Conservation (phyloP, 2,113 vertebrate genomes). For the Rhinoderma darwinii region DNA sequence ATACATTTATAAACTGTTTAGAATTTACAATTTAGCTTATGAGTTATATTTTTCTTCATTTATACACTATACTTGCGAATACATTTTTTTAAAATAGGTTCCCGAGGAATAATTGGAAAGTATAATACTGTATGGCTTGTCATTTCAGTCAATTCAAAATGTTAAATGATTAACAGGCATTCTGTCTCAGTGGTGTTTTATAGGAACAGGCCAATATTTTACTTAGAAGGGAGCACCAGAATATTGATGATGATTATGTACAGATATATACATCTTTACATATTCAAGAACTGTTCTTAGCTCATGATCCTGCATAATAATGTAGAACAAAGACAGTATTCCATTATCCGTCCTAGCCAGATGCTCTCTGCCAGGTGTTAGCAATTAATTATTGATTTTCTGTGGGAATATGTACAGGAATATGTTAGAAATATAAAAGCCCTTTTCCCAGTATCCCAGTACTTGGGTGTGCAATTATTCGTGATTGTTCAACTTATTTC, state of each 20-base stretch:
- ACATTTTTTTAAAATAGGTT: neutral
- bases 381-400: conserved; percentile 59
- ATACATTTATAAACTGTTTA: neutral
- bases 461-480: conserved; percentile 35
- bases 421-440: conserved; percentile 34
- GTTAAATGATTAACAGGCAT: conserved; percentile 20
- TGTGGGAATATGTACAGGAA: conserved; percentile 41
- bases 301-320: conserved; percentile 52
- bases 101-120: conserved; percentile 7
- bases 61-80: neutral
- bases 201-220: conserved; percentile 37
- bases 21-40: neutral
- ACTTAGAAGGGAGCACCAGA: conserved; percentile 35
- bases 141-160: conserved; percentile 24
- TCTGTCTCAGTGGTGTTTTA: conserved; percentile 26
- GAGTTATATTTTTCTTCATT: neutral
- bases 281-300: conserved; percentile 42
- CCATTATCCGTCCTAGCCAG: conserved; percentile 49
- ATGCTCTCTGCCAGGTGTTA: conserved; percentile 56
- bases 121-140: neutral
- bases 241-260: conserved; percentile 37
- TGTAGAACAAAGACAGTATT: conserved; percentile 46
- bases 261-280: conserved; percentile 45
- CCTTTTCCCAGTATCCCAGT: conserved; percentile 6
- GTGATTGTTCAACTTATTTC: conserved; percentile 11